phyloP scores from a whole-genome alignment of 2,797 vertebrate genomes.

The Remorina albescens region DNA sequence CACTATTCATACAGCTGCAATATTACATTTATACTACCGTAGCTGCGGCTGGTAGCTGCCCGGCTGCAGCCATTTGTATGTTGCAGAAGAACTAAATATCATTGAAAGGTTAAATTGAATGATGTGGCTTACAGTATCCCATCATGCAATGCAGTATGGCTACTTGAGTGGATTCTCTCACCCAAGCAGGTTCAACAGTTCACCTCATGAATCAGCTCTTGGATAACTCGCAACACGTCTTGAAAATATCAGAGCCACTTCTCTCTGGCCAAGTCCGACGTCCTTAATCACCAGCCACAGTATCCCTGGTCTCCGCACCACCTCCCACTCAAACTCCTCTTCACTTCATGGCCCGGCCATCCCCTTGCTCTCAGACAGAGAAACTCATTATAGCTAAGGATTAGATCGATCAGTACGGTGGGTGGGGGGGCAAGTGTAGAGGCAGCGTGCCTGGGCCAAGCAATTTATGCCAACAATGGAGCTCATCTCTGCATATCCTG shows the following conservation, averaged over 20 bases:
- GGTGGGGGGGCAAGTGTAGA: conserved; percentile 66
- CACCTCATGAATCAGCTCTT: conserved; percentile 18
- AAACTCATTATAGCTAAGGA: conserved; percentile 84
- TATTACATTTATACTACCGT: not conserved
- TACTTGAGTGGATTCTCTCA: not conserved
- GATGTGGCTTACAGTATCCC: not conserved
- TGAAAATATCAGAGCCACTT: conserved; percentile 22
- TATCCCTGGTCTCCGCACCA: conserved; percentile 32
- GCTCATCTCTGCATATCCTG: conserved; percentile 74
- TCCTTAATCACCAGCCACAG: conserved; percentile 22
- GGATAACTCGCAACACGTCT: conserved; percentile 17
- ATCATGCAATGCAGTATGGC: not conserved
- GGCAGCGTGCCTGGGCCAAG: conserved; percentile 70
- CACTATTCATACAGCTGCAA: not conserved
- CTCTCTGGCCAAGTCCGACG: conserved; percentile 4
- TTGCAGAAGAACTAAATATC: not conserved
- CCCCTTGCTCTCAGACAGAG: conserved; percentile 70
- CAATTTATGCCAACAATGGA: conserved; percentile 82
- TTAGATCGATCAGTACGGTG: conserved; percentile 81
- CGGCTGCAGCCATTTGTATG: not conserved
- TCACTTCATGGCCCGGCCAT: conserved; percentile 55
- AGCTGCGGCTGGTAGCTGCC: not conserved
- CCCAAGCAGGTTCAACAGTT: not conserved
- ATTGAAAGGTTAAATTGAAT: not conserved
- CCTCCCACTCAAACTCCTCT: conserved; percentile 45